These are phyloP conservation scores for Sympetrum striolatum DNA, from an alignment of 2,888 invertebrate genomes.

Conservation along the genomic window DNA sequence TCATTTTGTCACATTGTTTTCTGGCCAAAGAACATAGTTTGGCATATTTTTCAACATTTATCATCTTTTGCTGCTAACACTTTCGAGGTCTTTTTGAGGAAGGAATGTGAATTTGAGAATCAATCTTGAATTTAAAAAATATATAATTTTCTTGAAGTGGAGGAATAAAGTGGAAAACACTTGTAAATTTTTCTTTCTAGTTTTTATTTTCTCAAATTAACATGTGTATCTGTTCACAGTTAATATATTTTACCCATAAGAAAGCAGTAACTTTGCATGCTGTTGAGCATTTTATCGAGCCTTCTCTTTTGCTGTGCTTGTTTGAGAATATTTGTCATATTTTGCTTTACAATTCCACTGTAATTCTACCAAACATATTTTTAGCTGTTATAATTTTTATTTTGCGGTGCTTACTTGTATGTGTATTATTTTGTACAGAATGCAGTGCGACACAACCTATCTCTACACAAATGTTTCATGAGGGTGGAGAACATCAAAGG, in stretches of 20 bases:
- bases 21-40: too few species aligned
- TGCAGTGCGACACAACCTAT: constrained; percentile 99
- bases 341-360: constrained; percentile 31
- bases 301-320: constrained; percentile 25
- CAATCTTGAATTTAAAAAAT: too few species aligned
- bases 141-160: too few species aligned
- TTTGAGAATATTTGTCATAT: constrained; percentile 32
- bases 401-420: constrained; percentile 47
- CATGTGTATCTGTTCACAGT: not conserved
- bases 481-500: constrained; percentile 99
- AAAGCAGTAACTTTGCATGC: not conserved
- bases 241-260: not conserved
- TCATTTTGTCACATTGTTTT: too few species aligned
- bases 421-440: constrained; percentile 82
- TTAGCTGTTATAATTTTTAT: constrained; percentile 44
- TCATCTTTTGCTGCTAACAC: too few species aligned
- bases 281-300: not conserved
- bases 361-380: constrained; percentile 21
- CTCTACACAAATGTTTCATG: constrained; percentile 99
- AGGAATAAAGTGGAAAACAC: not conserved
- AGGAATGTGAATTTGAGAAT: too few species aligned
- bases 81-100: too few species aligned
- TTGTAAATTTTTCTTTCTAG: not conserved
- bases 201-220: not conserved
- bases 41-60: too few species aligned